A percentile compares a stretch with the other conserved stretches of the same genome.
Evolutionary conservation across 2,113 vertebrate species (phyloP).

Genomic region (Ctenomys sociabilis): DNA sequence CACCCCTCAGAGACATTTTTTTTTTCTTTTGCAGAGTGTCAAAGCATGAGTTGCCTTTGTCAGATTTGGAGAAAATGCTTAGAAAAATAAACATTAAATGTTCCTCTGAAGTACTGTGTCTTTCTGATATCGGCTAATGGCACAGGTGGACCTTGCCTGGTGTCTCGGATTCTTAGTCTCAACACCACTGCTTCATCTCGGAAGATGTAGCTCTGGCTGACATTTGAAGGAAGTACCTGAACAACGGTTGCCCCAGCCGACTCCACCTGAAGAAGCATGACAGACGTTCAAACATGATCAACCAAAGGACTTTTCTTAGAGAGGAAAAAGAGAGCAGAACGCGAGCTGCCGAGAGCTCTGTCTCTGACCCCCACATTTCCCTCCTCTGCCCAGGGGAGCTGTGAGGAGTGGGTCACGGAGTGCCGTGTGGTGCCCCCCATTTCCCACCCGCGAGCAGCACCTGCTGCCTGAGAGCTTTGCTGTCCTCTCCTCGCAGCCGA

Average conservation of each 20-base stretch:
- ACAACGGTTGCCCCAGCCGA: background rate
- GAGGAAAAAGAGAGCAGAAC: conserved; percentile 26
- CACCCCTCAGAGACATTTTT: conserved; percentile 9
- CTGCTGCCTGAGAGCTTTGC: background rate
- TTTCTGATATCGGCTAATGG: conserved; percentile 1
- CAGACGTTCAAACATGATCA: conserved; percentile 1
- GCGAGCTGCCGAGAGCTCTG: background rate
- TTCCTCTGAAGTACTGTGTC: conserved; percentile 50
- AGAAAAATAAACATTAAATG: conserved; percentile 47
- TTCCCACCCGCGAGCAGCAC: background rate
- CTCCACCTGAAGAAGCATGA: background rate
- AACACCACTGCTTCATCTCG: conserved; percentile 34
- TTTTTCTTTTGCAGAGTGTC: conserved; percentile 8
- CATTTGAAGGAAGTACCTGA: background rate
- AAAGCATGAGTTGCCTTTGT: conserved; percentile 32
- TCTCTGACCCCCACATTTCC: background rate
- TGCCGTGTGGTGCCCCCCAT: background rate
- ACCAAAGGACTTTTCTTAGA: background rate
- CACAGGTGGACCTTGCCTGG: conserved; percentile 39
- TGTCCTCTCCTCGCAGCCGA: background rate
- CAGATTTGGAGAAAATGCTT: background rate
- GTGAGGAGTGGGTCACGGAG: background rate
- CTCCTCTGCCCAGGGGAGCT: background rate
- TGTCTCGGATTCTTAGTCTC: conserved; percentile 23
- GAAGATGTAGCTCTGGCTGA: background rate